Evolutionary conservation across 2,888 invertebrate species (phyloP).

Genomic region (Heteromurus nitidus): DNA sequence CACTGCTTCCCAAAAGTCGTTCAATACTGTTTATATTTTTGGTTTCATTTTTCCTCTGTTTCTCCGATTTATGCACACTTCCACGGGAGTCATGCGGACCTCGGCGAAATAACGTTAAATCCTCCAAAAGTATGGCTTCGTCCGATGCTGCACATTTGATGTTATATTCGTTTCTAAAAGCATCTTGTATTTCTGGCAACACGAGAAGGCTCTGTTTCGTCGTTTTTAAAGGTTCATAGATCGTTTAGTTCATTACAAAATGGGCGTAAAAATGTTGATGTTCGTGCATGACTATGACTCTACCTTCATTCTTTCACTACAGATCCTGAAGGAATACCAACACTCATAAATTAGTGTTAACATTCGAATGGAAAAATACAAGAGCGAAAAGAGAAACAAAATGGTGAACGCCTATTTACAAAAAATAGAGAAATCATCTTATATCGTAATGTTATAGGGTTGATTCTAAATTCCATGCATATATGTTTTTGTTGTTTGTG

Average conservation of each 20-base stretch:
- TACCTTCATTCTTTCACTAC: slow-evolving; percentile 71
- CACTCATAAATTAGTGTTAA: slow-evolving; percentile 67
- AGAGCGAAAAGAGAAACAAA: slow-evolving; percentile 71
- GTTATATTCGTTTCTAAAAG: slow-evolving; percentile 27
- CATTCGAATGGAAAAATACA: slow-evolving; percentile 70
- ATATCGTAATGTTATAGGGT: not conserved
- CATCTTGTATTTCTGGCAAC: slow-evolving; percentile 56
- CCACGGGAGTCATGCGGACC: not conserved
- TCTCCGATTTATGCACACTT: too few species aligned
- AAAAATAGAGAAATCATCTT: slow-evolving; percentile 2
- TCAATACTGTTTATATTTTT: slow-evolving; percentile 58
- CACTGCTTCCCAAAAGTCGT: slow-evolving; percentile 54
- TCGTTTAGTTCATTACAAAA: too few species aligned
- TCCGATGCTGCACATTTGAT: slow-evolving; percentile 42
- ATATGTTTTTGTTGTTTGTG: too few species aligned
- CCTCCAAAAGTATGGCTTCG: slow-evolving; percentile 61
- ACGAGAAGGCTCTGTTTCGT: slow-evolving; percentile 54
- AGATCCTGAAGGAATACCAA: slow-evolving; percentile 63
- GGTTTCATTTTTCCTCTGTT: slow-evolving; percentile 39
- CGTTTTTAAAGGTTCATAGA: not conserved
- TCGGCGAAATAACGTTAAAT: slow-evolving; percentile 61
- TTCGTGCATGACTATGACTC: too few species aligned
- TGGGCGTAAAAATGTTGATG: too few species aligned
- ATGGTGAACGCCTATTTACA: slow-evolving; percentile 69
- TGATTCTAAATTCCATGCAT: not conserved